phyloP scores from a whole-genome alignment of 2,888 invertebrate species.

The Cyrtodaria siliqua region DNA sequence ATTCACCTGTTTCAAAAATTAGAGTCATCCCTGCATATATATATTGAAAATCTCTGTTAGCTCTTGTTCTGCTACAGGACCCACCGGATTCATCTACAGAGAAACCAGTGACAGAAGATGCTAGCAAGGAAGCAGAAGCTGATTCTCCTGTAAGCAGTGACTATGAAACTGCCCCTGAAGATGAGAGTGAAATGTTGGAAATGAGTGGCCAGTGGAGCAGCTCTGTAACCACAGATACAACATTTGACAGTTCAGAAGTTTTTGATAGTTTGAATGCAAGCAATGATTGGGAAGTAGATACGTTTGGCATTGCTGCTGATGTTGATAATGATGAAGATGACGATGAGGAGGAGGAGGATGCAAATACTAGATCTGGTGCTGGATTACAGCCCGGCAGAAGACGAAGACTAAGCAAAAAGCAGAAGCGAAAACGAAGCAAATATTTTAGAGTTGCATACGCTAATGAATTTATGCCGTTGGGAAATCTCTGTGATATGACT shows the following conservation, averaged over 20 bases:
- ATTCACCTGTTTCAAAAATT: no score
- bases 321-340: conserved; percentile 7
- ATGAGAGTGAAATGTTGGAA: conserved; percentile 10
- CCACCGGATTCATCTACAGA: no score
- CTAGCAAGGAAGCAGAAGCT: not conserved
- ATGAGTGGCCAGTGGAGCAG: not conserved
- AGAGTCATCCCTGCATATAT: no score
- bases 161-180: conserved; percentile 44
- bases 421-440: conserved; percentile 50
- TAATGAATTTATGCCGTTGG: conserved; percentile 52
- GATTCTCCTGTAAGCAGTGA: conserved; percentile 25
- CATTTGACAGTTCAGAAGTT: not conserved
- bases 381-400: conserved; percentile 8
- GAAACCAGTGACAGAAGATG: not conserved
- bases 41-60: no score
- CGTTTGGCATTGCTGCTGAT: not conserved
- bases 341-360: conserved; percentile 3
- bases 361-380: not conserved
- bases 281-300: not conserved
- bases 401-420: conserved; percentile 52
- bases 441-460: conserved; percentile 37
- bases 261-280: not conserved
- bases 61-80: no score
- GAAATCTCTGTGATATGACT: conserved; percentile 45
- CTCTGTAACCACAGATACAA: conserved; percentile 1